These are phyloP conservation scores for Zaprionus taronus DNA, from an alignment of 1,140 invertebrate species.

Conservation along the genomic window DNA sequence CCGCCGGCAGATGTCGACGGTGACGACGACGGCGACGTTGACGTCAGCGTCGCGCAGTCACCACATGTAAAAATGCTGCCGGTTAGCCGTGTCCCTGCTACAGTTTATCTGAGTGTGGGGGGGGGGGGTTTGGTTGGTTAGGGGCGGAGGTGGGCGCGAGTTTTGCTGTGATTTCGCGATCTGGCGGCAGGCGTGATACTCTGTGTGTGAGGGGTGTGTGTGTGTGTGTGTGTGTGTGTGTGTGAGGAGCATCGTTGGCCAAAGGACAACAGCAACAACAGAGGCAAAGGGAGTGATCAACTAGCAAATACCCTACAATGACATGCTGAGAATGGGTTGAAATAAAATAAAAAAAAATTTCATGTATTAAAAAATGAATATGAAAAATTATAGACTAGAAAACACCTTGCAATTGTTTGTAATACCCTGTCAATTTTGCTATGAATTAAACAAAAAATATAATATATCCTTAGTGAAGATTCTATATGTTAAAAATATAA, in stretches of 20 bases:
- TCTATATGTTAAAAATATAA: constrained; percentile 5
- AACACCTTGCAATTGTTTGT: background rate
- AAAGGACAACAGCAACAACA: constrained; percentile 26
- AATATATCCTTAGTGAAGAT: background rate
- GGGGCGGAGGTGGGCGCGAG: constrained; percentile 17
- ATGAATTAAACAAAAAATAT: constrained; percentile 4
- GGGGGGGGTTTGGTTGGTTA: background rate
- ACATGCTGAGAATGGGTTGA: background rate
- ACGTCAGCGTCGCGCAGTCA: constrained; percentile 53
- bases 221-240: background rate
- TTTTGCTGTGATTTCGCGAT: constrained; percentile 73
- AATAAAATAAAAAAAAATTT: too few species aligned
- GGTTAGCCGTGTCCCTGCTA: constrained; percentile 28
- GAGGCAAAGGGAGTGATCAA: background rate
- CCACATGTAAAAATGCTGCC: constrained; percentile 75
- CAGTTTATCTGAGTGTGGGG: constrained; percentile 9
- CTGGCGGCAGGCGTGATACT: constrained; percentile 21
- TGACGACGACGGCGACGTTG: constrained; percentile 35
- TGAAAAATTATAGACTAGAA: background rate
- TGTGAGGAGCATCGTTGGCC: constrained; percentile 23
- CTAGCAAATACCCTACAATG: constrained; percentile 4
- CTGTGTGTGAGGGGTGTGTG: background rate
- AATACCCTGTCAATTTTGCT: background rate
- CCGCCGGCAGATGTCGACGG: constrained; percentile 63
- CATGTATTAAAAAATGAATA: background rate